These are phyloP conservation scores for Carcina quercana DNA, from an alignment of 2,888 invertebrate genomes.

Conservation along the genomic window DNA sequence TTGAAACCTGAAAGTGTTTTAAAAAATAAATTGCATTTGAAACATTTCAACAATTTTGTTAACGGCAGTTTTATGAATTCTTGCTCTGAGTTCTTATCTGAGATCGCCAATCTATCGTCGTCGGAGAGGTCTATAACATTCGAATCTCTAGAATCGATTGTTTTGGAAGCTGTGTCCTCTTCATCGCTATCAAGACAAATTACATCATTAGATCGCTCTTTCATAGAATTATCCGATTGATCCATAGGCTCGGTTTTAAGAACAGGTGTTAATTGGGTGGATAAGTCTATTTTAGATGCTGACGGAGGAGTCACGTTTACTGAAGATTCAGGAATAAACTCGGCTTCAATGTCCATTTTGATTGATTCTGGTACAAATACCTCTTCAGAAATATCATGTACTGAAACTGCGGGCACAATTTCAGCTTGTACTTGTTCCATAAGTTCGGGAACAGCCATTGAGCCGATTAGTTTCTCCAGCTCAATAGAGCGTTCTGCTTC, in stretches of 20 bases:
- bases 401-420: background rate
- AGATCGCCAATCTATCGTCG: constrained; percentile 22
- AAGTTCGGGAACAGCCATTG: constrained; percentile 6
- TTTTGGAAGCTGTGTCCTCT: no score
- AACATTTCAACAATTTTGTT: constrained; percentile 34
- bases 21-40: constrained; percentile 26
- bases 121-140: constrained; percentile 32
- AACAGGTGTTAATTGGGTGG: constrained; percentile 16
- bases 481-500: constrained; percentile 60
- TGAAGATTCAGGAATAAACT: background rate
- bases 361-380: background rate
- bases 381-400: background rate
- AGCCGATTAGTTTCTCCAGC: constrained; percentile 50
- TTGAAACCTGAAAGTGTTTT: constrained; percentile 29
- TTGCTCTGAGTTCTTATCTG: background rate
- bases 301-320: background rate
- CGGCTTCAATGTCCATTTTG: background rate
- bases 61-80: background rate
- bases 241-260: constrained; percentile 31
- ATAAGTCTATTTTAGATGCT: background rate
- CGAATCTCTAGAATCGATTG: constrained; percentile 9
- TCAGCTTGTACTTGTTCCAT: constrained; percentile 2
- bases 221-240: constrained; percentile 10
- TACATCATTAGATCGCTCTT: constrained; percentile 20
- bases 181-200: constrained; percentile 58